Conservation (phyloP, 2,797 vertebrate species). For the Notamacropus eugenii region DNA sequence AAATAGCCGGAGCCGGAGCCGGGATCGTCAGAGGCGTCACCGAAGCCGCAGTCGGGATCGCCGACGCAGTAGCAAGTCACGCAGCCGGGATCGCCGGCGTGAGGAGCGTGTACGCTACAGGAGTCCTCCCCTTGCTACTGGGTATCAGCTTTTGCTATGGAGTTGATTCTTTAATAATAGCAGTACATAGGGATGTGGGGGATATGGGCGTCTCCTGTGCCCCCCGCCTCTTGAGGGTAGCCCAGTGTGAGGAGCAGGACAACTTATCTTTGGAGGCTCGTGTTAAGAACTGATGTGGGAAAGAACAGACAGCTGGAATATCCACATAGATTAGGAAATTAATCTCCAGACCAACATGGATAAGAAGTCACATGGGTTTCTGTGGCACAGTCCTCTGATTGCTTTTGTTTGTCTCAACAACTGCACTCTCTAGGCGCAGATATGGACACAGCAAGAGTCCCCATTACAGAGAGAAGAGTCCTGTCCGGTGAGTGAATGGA, state of each 20-base stretch:
- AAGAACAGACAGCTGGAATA: background rate
- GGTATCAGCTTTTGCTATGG: constrained; percentile 63
- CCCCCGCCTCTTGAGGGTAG: background rate
- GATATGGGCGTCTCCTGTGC: background rate
- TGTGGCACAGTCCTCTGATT: background rate
- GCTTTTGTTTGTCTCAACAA: constrained; percentile 24
- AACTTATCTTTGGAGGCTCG: background rate
- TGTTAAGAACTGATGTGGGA: background rate
- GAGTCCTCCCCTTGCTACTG: constrained; percentile 71
- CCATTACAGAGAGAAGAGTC: constrained; percentile 79
- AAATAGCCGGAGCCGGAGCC: constrained; percentile 70
- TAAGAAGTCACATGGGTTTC: constrained; percentile 22
- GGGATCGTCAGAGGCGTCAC: constrained; percentile 70
- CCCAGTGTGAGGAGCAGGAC: background rate
- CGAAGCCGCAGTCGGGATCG: constrained; percentile 76
- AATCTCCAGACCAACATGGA: background rate
- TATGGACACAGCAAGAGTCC: constrained; percentile 77
- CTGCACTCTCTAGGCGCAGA: constrained; percentile 53
- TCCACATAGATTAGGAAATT: constrained; percentile 10
- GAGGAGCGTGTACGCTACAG: constrained; percentile 72
- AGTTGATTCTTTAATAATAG: background rate
- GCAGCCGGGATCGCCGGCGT: constrained; percentile 67
- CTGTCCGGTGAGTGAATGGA: constrained; percentile 71
- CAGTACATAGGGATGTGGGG: background rate
- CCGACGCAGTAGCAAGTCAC: constrained; percentile 64